phyloP scores from a whole-genome alignment of 2,113 vertebrate genomes.

The Dasyurus viverrinus region DNA sequence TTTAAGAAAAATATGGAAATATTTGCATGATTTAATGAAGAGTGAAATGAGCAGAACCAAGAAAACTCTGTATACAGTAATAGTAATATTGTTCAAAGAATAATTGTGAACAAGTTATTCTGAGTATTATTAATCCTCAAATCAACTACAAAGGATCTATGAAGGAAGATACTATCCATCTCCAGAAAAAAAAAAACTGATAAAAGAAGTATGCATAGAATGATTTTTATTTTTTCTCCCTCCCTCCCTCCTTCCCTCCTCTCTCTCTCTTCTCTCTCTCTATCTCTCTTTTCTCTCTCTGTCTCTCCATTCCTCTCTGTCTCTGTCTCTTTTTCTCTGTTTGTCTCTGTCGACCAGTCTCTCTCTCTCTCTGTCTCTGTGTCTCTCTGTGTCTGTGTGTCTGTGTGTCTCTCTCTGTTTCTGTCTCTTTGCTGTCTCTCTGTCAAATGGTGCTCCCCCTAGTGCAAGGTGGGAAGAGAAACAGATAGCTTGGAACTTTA shows the following conservation, averaged over 20 bases:
- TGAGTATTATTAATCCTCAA: background rate
- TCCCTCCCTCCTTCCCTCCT: too few relatives aligned
- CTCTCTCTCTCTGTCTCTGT: too few relatives aligned
- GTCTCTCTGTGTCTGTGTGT: too few relatives aligned
- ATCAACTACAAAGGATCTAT: background rate
- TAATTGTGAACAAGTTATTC: background rate
- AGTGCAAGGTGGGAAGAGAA: background rate
- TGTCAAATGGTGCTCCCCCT: background rate
- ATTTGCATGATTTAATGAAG: background rate
- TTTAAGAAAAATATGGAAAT: background rate
- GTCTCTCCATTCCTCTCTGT: too few relatives aligned
- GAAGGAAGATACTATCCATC: background rate
- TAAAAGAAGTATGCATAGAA: background rate
- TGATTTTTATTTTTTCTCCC: too few relatives aligned
- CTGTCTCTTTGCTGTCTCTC: too few relatives aligned
- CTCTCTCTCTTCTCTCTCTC: too few relatives aligned
- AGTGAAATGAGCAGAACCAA: background rate
- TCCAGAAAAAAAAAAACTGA: background rate
- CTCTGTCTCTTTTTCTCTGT: too few relatives aligned
- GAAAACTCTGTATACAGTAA: background rate
- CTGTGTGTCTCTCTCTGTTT: too few relatives aligned
- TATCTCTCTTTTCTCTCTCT: too few relatives aligned
- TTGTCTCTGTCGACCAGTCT: too few relatives aligned
- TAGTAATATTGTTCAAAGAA: background rate
- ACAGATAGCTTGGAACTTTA: background rate